Evolutionary conservation across 1,140 invertebrate species (phyloP).

Genomic region (Gryllus bimaculatus): DNA sequence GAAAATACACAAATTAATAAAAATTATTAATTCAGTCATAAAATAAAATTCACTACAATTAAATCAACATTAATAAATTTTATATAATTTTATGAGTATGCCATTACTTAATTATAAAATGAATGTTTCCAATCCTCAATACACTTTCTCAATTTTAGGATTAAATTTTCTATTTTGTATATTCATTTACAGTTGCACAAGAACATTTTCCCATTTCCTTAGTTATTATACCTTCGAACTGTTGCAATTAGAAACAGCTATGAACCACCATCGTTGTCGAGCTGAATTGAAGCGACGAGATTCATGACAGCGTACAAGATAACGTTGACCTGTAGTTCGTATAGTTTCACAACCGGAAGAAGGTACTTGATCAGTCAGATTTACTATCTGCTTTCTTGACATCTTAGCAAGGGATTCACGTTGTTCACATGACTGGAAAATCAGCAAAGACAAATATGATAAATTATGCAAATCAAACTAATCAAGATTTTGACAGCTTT

Average conservation of each 20-base stretch:
- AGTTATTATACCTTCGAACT: slow-evolving; percentile 41
- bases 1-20: no score
- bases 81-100: no score
- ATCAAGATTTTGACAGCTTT: no score
- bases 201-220: not conserved
- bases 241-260: slow-evolving; percentile 62
- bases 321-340: slow-evolving; percentile 3
- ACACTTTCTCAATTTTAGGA: no score
- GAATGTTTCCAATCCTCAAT: no score
- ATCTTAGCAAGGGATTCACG: slow-evolving; percentile 54
- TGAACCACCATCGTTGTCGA: slow-evolving; percentile 68
- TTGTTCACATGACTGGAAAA: slow-evolving; percentile 54
- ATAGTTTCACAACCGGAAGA: slow-evolving; percentile 10
- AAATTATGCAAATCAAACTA: no score
- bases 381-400: slow-evolving; percentile 65
- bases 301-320: slow-evolving; percentile 43
- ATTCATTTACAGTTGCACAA: no score
- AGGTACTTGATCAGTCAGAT: slow-evolving; percentile 41
- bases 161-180: no score
- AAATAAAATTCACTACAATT: no score
- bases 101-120: no score
- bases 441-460: not conserved
- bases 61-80: no score
- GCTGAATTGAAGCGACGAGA: slow-evolving; percentile 52
- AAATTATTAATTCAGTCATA: no score